Percentiles rank a stretch among this genome's conserved stretches.
Evolutionary conservation across 2,888 invertebrate genomes (phyloP).

Genomic region (Uloborus plumipes): DNA sequence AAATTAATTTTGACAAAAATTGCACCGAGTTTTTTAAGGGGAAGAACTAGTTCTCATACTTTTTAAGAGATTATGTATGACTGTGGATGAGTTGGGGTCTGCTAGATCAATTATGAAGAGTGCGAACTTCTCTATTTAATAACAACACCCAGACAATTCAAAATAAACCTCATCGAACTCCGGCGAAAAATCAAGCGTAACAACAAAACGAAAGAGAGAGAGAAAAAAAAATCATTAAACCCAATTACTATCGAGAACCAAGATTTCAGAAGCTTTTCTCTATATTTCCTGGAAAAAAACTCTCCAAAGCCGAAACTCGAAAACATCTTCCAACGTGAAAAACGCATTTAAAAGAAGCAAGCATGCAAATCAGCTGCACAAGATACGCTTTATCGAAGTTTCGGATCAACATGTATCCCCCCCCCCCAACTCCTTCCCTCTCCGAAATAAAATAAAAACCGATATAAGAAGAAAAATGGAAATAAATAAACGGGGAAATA

Average conservation of each 20-base stretch:
- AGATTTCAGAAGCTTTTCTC: neutral
- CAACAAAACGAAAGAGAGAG: neutral
- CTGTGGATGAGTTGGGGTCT: too few species aligned
- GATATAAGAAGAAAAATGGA: neutral
- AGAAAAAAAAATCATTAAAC: conserved; percentile 47
- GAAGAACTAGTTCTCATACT: too few species aligned
- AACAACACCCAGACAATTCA: too few species aligned
- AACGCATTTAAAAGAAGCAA: conserved; percentile 31
- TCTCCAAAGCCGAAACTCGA: conserved; percentile 16
- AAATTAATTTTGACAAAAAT: too few species aligned
- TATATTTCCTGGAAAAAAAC: conserved; percentile 28
- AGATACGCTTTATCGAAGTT: conserved; percentile 56
- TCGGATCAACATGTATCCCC: conserved; percentile 48
- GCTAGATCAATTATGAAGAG: too few species aligned
- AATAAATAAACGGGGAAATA: conserved; percentile 13
- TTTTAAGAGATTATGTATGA: too few species aligned
- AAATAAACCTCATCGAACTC: too few species aligned
- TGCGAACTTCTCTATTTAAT: too few species aligned
- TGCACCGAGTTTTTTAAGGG: too few species aligned
- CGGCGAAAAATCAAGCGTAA: neutral
- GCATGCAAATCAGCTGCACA: conserved; percentile 38
- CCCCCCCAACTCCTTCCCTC: neutral
- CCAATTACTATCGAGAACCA: conserved; percentile 39
- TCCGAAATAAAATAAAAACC: neutral
- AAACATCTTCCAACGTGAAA: conserved; percentile 29